phyloP scores from a whole-genome alignment of 2,797 vertebrate genomes.

The Tokudaia muenninki region DNA sequence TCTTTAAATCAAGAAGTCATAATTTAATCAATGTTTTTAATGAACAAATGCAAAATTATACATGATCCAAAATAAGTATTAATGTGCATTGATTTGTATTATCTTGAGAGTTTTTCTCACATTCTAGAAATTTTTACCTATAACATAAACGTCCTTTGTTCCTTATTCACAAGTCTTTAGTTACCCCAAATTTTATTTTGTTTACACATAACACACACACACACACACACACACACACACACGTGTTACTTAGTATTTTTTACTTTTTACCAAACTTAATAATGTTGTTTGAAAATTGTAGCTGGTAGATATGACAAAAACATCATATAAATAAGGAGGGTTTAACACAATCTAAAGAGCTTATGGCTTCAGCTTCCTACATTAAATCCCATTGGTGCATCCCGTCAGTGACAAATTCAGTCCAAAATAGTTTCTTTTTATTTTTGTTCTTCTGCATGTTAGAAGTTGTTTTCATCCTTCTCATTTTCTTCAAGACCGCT shows the following conservation, averaged over 20 bases:
- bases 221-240: too few relatives aligned
- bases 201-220: not conserved
- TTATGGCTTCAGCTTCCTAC: not conserved
- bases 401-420: not conserved
- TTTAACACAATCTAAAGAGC: not conserved
- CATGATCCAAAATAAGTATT: not conserved
- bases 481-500: not conserved
- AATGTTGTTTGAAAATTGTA: not conserved
- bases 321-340: not conserved
- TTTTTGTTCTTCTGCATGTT: not conserved
- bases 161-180: not conserved
- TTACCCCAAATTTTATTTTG: not conserved
- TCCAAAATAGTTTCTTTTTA: not conserved
- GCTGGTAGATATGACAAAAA: not conserved
- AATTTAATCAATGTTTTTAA: not conserved
- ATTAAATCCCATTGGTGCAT: not conserved
- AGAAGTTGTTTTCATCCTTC: not conserved
- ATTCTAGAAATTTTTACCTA: not conserved
- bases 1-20: conserved; percentile 4
- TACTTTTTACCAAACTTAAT: not conserved
- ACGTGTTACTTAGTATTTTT: not conserved
- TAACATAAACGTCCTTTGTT: not conserved
- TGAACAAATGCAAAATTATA: not conserved
- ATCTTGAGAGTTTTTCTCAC: not conserved
- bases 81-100: not conserved